A percentile compares a stretch with the other conserved stretches of the same genome.
phyloP scores from a whole-genome alignment of 2,888 invertebrate species.

The Drosophila kanekoi region DNA sequence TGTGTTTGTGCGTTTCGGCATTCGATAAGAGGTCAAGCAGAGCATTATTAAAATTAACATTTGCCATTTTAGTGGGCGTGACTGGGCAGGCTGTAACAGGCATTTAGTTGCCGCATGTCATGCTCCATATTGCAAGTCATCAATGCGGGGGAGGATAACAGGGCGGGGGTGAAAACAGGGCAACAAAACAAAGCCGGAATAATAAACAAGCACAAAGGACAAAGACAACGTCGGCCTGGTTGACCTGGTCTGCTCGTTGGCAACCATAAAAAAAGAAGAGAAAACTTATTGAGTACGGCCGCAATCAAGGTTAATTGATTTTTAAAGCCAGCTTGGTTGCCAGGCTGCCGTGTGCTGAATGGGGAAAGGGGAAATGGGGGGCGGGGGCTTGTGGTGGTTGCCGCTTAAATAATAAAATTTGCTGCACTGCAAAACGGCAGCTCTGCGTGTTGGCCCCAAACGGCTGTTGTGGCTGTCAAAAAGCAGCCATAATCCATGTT shows the following conservation, averaged over 20 bases:
- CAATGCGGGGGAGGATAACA: conserved; percentile 38
- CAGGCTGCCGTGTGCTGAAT: conserved; percentile 3
- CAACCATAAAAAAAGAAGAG: conserved; percentile 20
- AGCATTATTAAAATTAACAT: conserved; percentile 74
- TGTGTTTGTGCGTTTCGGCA: conserved; percentile 23
- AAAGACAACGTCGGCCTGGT: conserved; percentile 38
- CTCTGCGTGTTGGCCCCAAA: conserved; percentile 39
- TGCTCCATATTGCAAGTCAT: conserved; percentile 75
- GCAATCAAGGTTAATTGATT: conserved; percentile 84
- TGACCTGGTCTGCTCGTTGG: conserved; percentile 15
- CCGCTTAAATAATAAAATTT: conserved; percentile 69
- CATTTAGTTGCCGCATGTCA: conserved; percentile 64
- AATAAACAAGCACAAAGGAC: conserved; percentile 63
- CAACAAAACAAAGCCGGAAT: conserved; percentile 36
- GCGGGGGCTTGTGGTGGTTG: background rate
- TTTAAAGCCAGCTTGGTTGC: conserved; percentile 66
- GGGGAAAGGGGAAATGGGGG: background rate
- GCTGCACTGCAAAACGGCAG: conserved; percentile 46
- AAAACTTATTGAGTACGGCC: conserved; percentile 44
- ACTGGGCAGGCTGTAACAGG: conserved; percentile 52
- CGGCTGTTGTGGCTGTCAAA: conserved; percentile 68
- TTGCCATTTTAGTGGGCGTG: conserved; percentile 43
- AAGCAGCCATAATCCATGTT: conserved; percentile 67
- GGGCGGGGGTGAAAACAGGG: conserved; percentile 19
- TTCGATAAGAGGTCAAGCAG: conserved; percentile 24